These are phyloP conservation scores for Yoshiicerus persimilis DNA, from an alignment of 1,140 invertebrate genomes.

Conservation along the genomic window DNA sequence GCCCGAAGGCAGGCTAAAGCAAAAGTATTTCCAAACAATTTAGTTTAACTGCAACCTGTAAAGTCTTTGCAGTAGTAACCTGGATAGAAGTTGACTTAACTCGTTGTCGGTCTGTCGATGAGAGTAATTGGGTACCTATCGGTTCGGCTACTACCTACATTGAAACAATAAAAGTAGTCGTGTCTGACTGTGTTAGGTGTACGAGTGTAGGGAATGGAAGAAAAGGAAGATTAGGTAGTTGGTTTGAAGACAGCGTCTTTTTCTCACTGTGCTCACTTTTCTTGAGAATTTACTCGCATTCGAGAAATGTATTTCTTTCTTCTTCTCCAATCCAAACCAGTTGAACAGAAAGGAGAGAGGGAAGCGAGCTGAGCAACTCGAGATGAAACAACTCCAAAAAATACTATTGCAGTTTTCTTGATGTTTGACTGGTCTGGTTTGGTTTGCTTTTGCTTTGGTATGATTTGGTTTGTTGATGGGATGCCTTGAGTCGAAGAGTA, in stretches of 20 bases:
- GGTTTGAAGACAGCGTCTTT: neutral
- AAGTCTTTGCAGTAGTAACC: neutral
- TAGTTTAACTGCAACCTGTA: neutral
- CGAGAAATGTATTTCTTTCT: neutral
- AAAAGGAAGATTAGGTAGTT: neutral
- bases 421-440: neutral
- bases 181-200: neutral
- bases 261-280: neutral
- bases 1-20: neutral
- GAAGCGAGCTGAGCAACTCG: neutral
- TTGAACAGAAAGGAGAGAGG: neutral
- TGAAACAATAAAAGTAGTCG: too few species aligned
- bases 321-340: neutral
- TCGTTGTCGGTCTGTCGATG: neutral
- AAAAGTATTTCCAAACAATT: neutral
- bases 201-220: neutral
- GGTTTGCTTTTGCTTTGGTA: neutral
- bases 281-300: neutral
- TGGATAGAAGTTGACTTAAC: neutral
- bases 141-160: too few species aligned
- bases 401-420: neutral
- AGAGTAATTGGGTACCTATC: neutral
- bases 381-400: conserved; percentile 4
- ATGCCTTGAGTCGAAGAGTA: neutral
- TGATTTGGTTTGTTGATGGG: neutral